Base-by-base conservation (phyloP, 1,140 invertebrate species). In the Ceratina calcarata region DNA sequence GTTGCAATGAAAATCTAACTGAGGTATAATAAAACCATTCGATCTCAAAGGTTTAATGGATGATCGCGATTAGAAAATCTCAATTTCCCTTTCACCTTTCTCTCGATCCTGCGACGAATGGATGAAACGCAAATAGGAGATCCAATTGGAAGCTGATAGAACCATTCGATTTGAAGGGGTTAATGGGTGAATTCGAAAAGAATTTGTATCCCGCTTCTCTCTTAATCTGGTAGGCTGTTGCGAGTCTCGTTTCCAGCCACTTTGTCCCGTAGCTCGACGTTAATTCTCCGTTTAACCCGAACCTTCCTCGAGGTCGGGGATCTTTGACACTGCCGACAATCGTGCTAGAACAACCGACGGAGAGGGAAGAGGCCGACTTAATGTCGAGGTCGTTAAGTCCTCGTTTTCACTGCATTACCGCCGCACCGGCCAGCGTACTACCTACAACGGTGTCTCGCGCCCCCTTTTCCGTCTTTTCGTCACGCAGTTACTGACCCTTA, bases 341-440 rank as follows among this genome's bases (percentile, higher is more conserved):
- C 76, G 15, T 20, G 76, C 74, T 58, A 72, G 71, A 74, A 70
- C 61, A 73, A 73, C 55, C n/a, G 15, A 18, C 37, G 22, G 20
- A 1, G 1, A 15, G 37, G 15, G 27, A 27, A 10, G n/a, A 20
- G 22, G 8, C 20, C 61, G 60, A 45, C 18, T 77, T 62, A 81
- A 82, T 65, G 67, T 71, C 81, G 53, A 79, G 45, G 20, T 79
- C 58, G 70, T 74, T 53, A 66, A 80, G 76, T 61, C 66, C 81
- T 84, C 81, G 61, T 84, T 83, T 76, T 80, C 81, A 57, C 57
- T 71, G 18, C 60, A 67, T 67, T 78, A 82, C 37, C 2, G 24
- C 51, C n/a, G 55, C 13, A 16, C 37, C 57, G 58, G 51, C 12
- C 49, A 27, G 22, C 20, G 13, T n/a, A 62, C 32, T 45, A 10